Evolutionary conservation across 2,888 invertebrate genomes (phyloP), one percentile per base, ranked within the genome.

Genomic region (Agelastica alni): DNA sequence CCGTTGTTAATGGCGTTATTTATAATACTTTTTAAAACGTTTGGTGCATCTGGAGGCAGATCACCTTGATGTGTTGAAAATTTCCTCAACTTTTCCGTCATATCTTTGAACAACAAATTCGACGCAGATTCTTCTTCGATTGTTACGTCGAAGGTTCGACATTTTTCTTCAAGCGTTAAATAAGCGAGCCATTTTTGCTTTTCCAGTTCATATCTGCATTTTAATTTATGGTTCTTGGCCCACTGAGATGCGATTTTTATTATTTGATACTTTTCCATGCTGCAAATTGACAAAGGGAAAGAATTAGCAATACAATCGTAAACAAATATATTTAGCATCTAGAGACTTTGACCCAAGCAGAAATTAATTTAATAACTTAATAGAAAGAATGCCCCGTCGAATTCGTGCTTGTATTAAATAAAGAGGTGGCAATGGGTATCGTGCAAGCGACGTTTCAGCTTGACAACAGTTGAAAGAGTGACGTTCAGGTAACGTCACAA

Each of bases 1-100:
- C 81, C 83, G 47, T 78, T 68, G 60, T 84, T 82, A 26, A 88
- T 71, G 12, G 85, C 75, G 41, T 78, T 77, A 18, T 78, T 79
- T 47, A 86, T 78, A 5, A 83, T 77, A 41, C 70, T 74, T 46
- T 80, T 76, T 75, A 83, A 79, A 51, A 70, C 73, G 16, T 77
- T 77, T 0, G 75, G 72, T 7, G 78, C 76, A 0, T 77, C 72
- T 3, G 79, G 76, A 6, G 56, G 45, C 1, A 68, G n/a, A 6
- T 52, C 51, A 4, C 44, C 56, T 22, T 63, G 56, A 16, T 56
- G 56, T 13, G 30, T 34, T 1, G 61, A 39, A 5, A 72, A 43
- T 10, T 52, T 49, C 13, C 63, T 58, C n/a, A 62, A 26, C 46
- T 64, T 62, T 32, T 61, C 60, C 26, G 18, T 4, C 58, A 61